These are phyloP conservation scores for Holocentrus rufus DNA, from an alignment of 2,797 vertebrate species.

Conservation along the genomic window DNA sequence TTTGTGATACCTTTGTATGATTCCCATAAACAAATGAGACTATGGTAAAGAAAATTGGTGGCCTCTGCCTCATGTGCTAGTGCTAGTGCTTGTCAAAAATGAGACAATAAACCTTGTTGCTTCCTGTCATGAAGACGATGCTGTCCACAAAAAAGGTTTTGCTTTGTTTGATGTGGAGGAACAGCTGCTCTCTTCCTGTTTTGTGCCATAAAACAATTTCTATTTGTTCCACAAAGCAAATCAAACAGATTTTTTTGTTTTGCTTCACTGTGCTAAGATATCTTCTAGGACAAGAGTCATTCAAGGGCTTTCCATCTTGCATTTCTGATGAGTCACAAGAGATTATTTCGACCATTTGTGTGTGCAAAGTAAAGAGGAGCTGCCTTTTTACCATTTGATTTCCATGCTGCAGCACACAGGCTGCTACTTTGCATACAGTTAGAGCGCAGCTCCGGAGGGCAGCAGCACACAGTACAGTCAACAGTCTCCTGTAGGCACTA, in stretches of 20 bases:
- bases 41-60: too few species aligned
- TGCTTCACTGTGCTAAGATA: too few species aligned
- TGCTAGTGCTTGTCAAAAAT: too few species aligned
- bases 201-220: too few species aligned
- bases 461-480: conserved; percentile 56
- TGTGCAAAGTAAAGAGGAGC: conserved; percentile 33
- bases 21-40: background rate
- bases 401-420: conserved; percentile 62
- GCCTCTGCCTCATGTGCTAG: too few species aligned
- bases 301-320: background rate
- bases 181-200: too few species aligned
- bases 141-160: too few species aligned
- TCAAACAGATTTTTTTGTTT: background rate
- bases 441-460: conserved; percentile 61
- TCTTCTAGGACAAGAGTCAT: background rate
- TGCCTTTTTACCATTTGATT: conserved; percentile 52
- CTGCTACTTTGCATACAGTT: conserved; percentile 76
- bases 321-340: background rate
- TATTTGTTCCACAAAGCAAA: too few species aligned
- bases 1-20: background rate
- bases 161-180: too few species aligned
- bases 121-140: too few species aligned
- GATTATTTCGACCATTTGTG: background rate
- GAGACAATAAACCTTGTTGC: too few species aligned
- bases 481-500: conserved; percentile 33